Base-by-base conservation (phyloP, 2,888 invertebrate genomes). In the Parnassius mnemosyne region DNA sequence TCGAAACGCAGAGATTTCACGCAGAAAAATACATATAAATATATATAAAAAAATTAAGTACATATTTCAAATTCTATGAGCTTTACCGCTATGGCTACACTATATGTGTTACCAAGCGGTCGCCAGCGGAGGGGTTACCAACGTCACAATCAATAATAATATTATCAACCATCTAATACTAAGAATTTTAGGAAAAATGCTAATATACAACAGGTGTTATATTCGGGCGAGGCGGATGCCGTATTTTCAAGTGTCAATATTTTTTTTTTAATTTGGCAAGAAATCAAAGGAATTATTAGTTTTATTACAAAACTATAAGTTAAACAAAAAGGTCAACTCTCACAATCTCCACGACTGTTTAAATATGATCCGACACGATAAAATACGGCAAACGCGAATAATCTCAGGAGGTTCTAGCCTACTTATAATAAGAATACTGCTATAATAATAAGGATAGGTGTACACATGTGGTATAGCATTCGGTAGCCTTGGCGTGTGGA, bases 401-500 rank as follows among this genome's bases (percentile, higher is more conserved):
- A 89, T 89, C 89, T 89, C 89, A 83, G 79, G 79, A 80, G 81
- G 84, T 80, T 83, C 85, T 88, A 89, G 78, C 85, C 87, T 89
- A 89, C 84, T 87, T 89, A 89, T 67, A 73, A 84, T 87, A 87
- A 82, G 75, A 89, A 88, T 89, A 89, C 88, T 89, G 87, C 87
- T 89, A 87, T 78, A 72, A 75, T 81, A 81, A 78, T 81, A 81
- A 78, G 80, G 81, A 72, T 75, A 82, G 80, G 80, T 85, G 84
- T 85, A 82, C 84, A 87, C 84, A 87, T 80, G 84, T 85, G 83
- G 81, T 77, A 80, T 81, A 85, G 85, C 88, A 81, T 82, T 82
- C 74, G 79, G 83, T 82, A 83, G 78, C 81, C 80, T 71, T 75
- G 82, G 74, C 71, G 77, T 75, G 83, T 80, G 83, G 80, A 81